Base-by-base conservation (phyloP, 2,797 vertebrate genomes). In the Anableps anableps region DNA sequence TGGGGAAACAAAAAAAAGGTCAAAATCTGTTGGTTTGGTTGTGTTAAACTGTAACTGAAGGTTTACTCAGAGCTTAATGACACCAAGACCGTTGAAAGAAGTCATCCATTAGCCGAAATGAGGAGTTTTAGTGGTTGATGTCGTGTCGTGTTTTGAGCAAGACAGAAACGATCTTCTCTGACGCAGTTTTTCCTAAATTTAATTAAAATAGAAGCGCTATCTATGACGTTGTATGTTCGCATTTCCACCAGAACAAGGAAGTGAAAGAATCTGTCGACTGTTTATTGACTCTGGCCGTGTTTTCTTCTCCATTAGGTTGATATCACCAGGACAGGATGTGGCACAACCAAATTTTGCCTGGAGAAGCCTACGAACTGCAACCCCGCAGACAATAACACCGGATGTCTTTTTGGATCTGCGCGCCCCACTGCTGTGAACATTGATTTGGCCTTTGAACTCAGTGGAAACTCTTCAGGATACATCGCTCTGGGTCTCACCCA, bases 351-450 rank as follows among this genome's bases (percentile, higher is more conserved):
- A 34, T 11, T 80, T 19, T 95, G 94, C 23, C 0, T 90, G 60
- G 73, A 75, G 62, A 0, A 0, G 0, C 89, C 93, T 6, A 0
- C 0, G 0, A 0, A 17, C 68, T 95, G 94, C 14, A 72, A 92
- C 16, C 94, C 90, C 0, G 0, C 70, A 1, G 58, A 2, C 5
- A 74, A 26, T 16, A 0, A 0, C 6, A 1, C 0, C 41, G 1
- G 1, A 0, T 94, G 92, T 50, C 77, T 92, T 23, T 94, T 94
- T 50, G 26, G 0, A 1, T 91, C 93, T 5, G 2, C 75, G 36
- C 0, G 0, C 0, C 0, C 55, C 36, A 0, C 0, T 3, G 0
- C 0, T 1, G 0, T 13, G 0, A 0, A 0, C 11, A 1, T 4
- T 0, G 0, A 58, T 0, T 3, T 92, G 13, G 2, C 14, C 29